These are phyloP conservation scores for Caenorhabditis sp. DNA, from an alignment of 2,888 invertebrate species.

Conservation along the genomic window DNA sequence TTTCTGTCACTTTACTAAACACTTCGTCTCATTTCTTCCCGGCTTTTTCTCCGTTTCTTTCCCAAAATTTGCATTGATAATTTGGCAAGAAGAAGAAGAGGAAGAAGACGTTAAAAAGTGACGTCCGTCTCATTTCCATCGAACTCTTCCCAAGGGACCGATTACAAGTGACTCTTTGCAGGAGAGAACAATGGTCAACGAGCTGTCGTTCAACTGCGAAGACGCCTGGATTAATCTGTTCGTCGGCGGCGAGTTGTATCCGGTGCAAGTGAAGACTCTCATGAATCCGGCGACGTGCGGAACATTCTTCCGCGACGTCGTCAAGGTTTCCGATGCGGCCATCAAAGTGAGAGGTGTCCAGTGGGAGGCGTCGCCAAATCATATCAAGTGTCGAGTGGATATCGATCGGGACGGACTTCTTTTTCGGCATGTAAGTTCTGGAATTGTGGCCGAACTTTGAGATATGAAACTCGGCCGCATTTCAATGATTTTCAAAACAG, in stretches of 20 bases:
- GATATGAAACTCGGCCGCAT: no score
- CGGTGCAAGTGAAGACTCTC: constrained; percentile 67
- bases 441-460: no score
- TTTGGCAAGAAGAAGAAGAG: neutral
- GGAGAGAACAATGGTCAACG: constrained; percentile 46
- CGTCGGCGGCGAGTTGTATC: constrained; percentile 69
- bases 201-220: constrained; percentile 66
- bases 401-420: constrained; percentile 68
- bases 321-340: constrained; percentile 52
- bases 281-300: constrained; percentile 65
- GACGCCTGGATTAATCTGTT: constrained; percentile 69
- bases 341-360: constrained; percentile 58
- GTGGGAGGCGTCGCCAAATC: constrained; percentile 70
- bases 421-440: constrained; percentile 60
- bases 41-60: constrained; percentile 11
- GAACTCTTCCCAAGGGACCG: constrained; percentile 4
- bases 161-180: constrained; percentile 16
- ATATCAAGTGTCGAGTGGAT: constrained; percentile 68
- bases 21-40: constrained; percentile 9
- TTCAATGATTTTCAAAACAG: no score
- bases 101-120: neutral
- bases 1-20: neutral
- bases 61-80: constrained; percentile 28
- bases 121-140: constrained; percentile 4
- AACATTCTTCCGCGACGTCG: constrained; percentile 62